These are phyloP conservation scores for Pelobates fuscus DNA, from an alignment of 2,113 vertebrate species.

Conservation along the genomic window DNA sequence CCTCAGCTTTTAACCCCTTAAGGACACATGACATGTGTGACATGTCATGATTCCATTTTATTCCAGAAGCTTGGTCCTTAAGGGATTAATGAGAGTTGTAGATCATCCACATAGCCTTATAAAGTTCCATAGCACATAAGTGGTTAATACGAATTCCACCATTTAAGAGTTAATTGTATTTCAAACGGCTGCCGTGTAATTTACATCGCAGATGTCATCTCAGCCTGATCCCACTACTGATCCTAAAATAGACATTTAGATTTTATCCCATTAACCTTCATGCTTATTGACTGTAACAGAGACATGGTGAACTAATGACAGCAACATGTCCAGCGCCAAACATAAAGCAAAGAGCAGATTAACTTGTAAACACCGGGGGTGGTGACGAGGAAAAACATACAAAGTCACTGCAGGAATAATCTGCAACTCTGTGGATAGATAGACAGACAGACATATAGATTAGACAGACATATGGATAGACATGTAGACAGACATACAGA, in stretches of 20 bases:
- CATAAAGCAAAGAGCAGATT: background rate
- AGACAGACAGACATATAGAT: no score
- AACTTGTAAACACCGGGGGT: background rate
- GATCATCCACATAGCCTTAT: no score
- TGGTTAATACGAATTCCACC: background rate
- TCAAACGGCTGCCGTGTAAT: background rate
- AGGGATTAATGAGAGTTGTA: no score
- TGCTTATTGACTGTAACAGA: slow-evolving; percentile 19
- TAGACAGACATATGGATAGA: no score
- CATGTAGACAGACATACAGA: no score
- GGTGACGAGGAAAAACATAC: background rate
- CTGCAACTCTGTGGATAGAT: no score
- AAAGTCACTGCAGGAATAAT: background rate
- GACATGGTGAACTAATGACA: background rate
- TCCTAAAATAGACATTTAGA: slow-evolving; percentile 23
- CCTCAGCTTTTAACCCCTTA: no score
- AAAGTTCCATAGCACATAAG: no score
- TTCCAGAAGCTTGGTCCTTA: no score
- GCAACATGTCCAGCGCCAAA: background rate
- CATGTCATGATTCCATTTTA: no score
- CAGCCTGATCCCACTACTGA: background rate
- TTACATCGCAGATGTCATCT: slow-evolving; percentile 27
- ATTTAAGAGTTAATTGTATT: background rate
- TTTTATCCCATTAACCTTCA: slow-evolving; percentile 42
- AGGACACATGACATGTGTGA: no score